A percentile compares a stretch with the other conserved stretches of the same genome.
Evolutionary conservation across 2,113 vertebrate genomes (phyloP).

Genomic region (Orthonyx spaldingii): DNA sequence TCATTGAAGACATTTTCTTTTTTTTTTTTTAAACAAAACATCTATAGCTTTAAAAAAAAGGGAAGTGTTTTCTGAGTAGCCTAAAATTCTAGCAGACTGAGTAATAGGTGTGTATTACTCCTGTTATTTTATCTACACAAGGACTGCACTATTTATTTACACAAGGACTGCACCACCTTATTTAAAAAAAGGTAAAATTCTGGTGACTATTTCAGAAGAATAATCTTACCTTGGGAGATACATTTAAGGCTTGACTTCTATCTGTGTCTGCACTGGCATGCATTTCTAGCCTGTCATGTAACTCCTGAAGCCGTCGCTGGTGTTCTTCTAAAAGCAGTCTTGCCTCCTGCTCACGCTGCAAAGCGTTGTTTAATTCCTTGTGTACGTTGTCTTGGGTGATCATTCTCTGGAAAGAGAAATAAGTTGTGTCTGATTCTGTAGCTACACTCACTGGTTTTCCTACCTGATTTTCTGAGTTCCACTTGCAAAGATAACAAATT

Average conservation of each 20-base stretch:
- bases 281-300: conserved; percentile 71
- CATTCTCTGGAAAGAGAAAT: conserved; percentile 68
- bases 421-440: conserved; percentile 11
- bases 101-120: not conserved
- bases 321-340: conserved; percentile 82
- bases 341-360: conserved; percentile 80
- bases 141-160: not conserved
- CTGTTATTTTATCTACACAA: not conserved
- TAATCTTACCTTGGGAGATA: conserved; percentile 69
- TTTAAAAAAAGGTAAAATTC: not conserved
- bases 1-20: not conserved
- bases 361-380: conserved; percentile 79
- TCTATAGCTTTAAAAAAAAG: not conserved
- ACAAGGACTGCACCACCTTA: too few species aligned
- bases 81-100: not conserved
- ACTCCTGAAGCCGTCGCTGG: conserved; percentile 68
- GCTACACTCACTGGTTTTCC: not conserved
- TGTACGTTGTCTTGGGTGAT: conserved; percentile 72
- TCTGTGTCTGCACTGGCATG: conserved; percentile 67
- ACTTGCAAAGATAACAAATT: not conserved
- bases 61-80: not conserved
- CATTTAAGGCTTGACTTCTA: conserved; percentile 67
- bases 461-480: not conserved
- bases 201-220: not conserved
- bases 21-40: not conserved